Conservation (phyloP, 2,113 vertebrate genomes). For the Phycodurus eques region DNA sequence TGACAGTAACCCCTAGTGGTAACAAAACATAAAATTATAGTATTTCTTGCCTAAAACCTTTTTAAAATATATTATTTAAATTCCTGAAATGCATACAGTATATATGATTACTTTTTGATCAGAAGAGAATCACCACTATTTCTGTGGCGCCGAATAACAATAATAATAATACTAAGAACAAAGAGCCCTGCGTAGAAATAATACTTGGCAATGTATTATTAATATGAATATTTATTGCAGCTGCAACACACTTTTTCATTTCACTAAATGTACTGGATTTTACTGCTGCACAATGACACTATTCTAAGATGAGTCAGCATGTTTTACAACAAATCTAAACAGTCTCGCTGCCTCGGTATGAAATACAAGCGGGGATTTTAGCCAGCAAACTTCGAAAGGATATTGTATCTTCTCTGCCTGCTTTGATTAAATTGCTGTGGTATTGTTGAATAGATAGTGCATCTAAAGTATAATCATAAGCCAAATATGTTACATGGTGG, state of each 20-base stretch:
- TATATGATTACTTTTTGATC: too few species aligned
- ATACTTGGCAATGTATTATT: background rate
- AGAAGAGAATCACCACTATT: background rate
- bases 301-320: background rate
- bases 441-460: background rate
- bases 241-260: background rate
- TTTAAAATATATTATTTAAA: background rate
- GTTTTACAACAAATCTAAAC: background rate
- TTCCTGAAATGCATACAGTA: background rate
- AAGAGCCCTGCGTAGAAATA: background rate
- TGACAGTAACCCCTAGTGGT: constrained; percentile 15
- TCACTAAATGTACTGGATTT: background rate
- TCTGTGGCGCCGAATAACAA: background rate
- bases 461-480: background rate
- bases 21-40: background rate
- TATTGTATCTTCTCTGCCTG: background rate
- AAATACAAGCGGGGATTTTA: background rate
- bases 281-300: background rate
- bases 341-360: background rate
- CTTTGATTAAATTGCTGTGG: background rate
- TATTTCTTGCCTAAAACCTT: background rate
- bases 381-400: background rate
- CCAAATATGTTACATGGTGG: background rate
- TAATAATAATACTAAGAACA: background rate
- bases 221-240: background rate